A percentile compares a stretch with the other conserved stretches of the same genome.
Conservation (phyloP, 2,888 invertebrate species). For the Microchrysa polita region DNA sequence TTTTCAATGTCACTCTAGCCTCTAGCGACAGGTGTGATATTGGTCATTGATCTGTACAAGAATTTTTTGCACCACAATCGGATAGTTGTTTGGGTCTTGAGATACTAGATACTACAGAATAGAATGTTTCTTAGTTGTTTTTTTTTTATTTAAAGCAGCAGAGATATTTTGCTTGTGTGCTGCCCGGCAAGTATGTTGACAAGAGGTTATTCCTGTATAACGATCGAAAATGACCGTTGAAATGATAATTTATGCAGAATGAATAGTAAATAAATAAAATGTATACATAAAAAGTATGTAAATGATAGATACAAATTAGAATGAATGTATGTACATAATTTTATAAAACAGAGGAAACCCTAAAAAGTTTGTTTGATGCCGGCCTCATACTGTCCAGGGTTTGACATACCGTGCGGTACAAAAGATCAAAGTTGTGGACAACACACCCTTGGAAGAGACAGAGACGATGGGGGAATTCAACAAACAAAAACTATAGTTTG, state of each 20-base stretch:
- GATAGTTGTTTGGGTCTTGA: background rate
- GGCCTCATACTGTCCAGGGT: too few relatives aligned
- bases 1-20: background rate
- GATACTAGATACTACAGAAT: background rate
- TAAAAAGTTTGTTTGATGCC: too few relatives aligned
- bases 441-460: too few relatives aligned
- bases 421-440: too few relatives aligned
- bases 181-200: background rate
- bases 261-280: background rate
- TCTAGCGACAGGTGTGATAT: background rate
- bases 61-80: background rate
- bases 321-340: too few relatives aligned
- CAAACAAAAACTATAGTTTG: too few relatives aligned
- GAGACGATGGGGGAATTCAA: too few relatives aligned
- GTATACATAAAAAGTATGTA: background rate
- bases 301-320: background rate
- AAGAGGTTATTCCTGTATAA: conserved; percentile 3
- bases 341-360: too few relatives aligned
- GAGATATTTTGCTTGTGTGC: background rate
- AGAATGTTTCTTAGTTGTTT: background rate
- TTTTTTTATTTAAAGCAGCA: too few relatives aligned
- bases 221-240: background rate
- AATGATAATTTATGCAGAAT: conserved; percentile 5
- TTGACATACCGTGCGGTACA: too few relatives aligned
- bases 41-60: conserved; percentile 9